Conservation (phyloP, 2,113 vertebrate species). For the Dasyprocta punctata region DNA sequence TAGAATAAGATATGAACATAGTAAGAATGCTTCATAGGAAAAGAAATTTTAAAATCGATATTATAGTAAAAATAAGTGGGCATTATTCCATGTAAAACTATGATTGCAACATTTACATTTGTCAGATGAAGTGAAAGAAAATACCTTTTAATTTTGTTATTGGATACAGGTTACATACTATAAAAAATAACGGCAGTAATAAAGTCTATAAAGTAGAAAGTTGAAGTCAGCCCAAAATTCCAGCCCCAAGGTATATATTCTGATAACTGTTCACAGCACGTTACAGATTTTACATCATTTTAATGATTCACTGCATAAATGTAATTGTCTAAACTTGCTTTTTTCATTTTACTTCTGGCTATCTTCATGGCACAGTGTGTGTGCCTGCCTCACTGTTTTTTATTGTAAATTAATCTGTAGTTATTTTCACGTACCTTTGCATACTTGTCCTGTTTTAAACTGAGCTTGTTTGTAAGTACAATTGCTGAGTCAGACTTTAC, state of each 20-base stretch:
- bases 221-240: neutral
- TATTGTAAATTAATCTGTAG: neutral
- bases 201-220: conserved; percentile 29
- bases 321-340: neutral
- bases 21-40: conserved; percentile 5
- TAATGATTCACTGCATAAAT: conserved; percentile 49
- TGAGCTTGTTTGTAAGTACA: neutral
- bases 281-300: conserved; percentile 26
- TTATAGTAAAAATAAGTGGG: neutral
- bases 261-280: neutral
- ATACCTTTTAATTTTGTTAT: neutral
- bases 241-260: neutral
- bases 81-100: neutral
- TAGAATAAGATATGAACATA: neutral
- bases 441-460: neutral
- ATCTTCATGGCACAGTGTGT: neutral
- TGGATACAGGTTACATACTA: conserved; percentile 7
- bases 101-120: conserved; percentile 15
- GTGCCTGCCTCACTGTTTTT: conserved; percentile 8
- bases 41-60: conserved; percentile 8
- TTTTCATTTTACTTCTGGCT: conserved; percentile 26
- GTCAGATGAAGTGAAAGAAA: conserved; percentile 41
- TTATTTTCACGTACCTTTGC: neutral
- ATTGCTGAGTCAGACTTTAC: neutral
- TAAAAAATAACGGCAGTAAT: conserved; percentile 1